These are phyloP conservation scores for Liolophura sinensis DNA, from an alignment of 1,140 invertebrate species.

Conservation along the genomic window DNA sequence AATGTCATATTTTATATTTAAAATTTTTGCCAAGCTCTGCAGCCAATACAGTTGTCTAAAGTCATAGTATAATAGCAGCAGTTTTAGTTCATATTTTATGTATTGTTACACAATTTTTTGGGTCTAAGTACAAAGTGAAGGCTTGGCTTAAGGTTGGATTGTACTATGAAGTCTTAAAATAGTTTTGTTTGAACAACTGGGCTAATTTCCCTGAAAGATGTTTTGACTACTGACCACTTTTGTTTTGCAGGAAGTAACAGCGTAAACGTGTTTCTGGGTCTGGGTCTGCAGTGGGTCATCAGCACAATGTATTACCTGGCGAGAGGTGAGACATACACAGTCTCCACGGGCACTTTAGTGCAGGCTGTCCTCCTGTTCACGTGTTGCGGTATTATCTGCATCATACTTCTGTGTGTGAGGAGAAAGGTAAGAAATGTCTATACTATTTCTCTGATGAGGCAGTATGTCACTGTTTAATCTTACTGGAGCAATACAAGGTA, in stretches of 20 bases:
- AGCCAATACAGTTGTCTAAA: too few relatives aligned
- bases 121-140: too few relatives aligned
- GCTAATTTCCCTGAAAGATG: not conserved
- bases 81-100: too few relatives aligned
- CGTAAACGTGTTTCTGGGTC: conserved; percentile 70
- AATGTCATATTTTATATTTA: too few relatives aligned
- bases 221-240: not conserved
- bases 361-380: conserved; percentile 67
- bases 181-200: too few relatives aligned
- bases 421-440: conserved; percentile 49
- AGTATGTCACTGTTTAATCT: not conserved
- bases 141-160: too few relatives aligned
- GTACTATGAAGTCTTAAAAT: too few relatives aligned
- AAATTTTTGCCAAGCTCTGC: too few relatives aligned
- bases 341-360: conserved; percentile 61
- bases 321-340: conserved; percentile 59
- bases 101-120: too few relatives aligned
- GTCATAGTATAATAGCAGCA: too few relatives aligned
- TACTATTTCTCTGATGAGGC: not conserved
- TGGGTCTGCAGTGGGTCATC: conserved; percentile 69
- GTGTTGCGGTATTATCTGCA: conserved; percentile 60
- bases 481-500: too few relatives aligned
- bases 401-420: conserved; percentile 61
- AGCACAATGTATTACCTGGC: conserved; percentile 63
- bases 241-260: conserved; percentile 58